phyloP scores from a whole-genome alignment of 2,113 vertebrate species.

The Entomyzon cyanotis region DNA sequence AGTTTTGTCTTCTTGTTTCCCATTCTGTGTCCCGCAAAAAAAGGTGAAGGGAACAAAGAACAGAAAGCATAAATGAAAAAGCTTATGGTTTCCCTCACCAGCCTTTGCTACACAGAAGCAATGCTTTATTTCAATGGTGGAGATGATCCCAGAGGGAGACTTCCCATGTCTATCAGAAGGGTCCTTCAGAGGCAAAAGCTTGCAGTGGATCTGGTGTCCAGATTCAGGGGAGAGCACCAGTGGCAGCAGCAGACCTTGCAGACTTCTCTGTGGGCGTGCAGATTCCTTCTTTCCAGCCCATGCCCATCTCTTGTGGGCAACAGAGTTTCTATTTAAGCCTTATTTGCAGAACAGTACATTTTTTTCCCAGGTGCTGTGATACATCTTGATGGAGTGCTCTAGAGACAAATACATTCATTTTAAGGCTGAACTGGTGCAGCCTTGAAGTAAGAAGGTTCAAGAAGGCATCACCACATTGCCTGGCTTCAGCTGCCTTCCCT shows the following conservation, averaged over 20 bases:
- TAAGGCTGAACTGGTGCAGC: not conserved
- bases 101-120: not conserved
- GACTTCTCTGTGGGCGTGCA: rapidly evolving
- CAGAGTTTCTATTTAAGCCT: not conserved
- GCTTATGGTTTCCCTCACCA: not conserved
- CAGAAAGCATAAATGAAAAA: not conserved
- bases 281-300: not conserved
- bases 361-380: not conserved
- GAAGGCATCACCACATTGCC: not conserved
- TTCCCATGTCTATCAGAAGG: rapidly evolving
- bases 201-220: not conserved
- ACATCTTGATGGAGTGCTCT: not conserved
- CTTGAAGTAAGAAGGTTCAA: not conserved
- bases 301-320: not conserved
- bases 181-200: not conserved
- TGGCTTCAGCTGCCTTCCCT: not conserved
- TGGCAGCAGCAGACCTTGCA: not conserved
- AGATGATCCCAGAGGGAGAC: not conserved
- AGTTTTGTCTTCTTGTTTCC: not conserved
- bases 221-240: not conserved
- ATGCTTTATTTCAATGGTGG: not conserved
- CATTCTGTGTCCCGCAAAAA: not conserved
- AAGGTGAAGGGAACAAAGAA: not conserved
- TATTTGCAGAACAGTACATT: not conserved
- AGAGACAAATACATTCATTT: not conserved